These are phyloP conservation scores for Sphenopsis melanotis DNA, from an alignment of 2,797 vertebrate genomes.

Conservation along the genomic window DNA sequence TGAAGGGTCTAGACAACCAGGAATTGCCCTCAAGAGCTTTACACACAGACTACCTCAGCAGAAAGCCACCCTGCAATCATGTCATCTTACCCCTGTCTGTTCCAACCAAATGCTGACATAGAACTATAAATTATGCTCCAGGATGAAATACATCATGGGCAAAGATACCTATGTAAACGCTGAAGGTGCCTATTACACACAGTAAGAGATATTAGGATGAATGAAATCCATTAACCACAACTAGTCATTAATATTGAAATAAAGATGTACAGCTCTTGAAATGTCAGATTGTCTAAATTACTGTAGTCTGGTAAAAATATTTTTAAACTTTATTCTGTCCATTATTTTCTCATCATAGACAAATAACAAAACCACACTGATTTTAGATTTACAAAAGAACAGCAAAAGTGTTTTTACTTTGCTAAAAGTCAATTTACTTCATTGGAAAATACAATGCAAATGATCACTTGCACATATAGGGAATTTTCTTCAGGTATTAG, in stretches of 20 bases:
- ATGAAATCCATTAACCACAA: not conserved
- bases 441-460: not conserved
- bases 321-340: not conserved
- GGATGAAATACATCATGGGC: not conserved
- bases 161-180: not conserved
- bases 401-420: not conserved
- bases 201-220: not conserved
- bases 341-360: not conserved
- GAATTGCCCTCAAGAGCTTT: not conserved
- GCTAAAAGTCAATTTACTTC: not conserved
- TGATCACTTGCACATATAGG: not conserved
- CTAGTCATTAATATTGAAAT: not conserved
- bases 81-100: not conserved
- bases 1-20: not conserved
- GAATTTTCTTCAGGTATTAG: not conserved
- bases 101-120: not conserved
- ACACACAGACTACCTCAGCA: not conserved
- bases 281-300: not conserved
- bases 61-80: not conserved
- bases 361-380: not conserved
- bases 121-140: not conserved
- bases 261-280: not conserved
- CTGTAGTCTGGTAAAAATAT: not conserved
- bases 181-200: not conserved
- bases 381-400: not conserved